Conservation (phyloP, 2,797 vertebrate genomes). For the Labroides dimidiatus region DNA sequence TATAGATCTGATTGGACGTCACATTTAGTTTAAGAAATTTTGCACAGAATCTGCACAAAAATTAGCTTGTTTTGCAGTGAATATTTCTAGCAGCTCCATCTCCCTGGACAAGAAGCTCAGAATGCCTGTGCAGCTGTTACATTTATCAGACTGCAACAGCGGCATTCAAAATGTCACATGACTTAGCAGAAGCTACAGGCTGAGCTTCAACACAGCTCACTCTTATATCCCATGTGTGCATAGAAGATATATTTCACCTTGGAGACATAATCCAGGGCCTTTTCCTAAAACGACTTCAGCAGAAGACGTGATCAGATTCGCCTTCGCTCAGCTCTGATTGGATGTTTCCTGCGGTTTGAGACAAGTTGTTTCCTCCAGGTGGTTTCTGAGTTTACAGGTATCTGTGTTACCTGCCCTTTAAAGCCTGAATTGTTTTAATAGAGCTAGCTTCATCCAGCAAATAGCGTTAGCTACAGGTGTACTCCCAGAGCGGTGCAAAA, state of each 20-base stretch:
- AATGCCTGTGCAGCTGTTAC: slow-evolving; percentile 74
- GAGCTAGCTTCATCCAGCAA: slow-evolving; percentile 7
- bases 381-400: slow-evolving; percentile 11
- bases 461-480: slow-evolving; percentile 38
- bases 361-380: slow-evolving; percentile 2
- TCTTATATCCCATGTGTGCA: not conserved
- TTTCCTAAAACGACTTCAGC: slow-evolving; percentile 15
- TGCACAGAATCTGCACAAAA: no score
- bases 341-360: slow-evolving; percentile 17
- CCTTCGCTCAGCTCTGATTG: slow-evolving; percentile 14
- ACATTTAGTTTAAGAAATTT: no score
- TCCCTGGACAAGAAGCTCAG: slow-evolving; percentile 30
- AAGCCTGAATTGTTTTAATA: slow-evolving; percentile 8
- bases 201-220: slow-evolving; percentile 33
- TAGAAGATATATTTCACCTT: slow-evolving; percentile 4
- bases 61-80: not conserved
- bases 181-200: slow-evolving; percentile 43
- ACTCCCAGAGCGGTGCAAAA: slow-evolving; percentile 48
- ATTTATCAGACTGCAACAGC: slow-evolving; percentile 57
- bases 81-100: slow-evolving; percentile 15
- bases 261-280: not conserved
- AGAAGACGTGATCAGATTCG: slow-evolving; percentile 30
- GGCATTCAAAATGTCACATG: slow-evolving; percentile 67
- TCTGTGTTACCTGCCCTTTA: not conserved
- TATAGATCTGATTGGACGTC: not conserved